Conservation (phyloP, 1,140 invertebrate genomes). For the Drosophila azteca region DNA sequence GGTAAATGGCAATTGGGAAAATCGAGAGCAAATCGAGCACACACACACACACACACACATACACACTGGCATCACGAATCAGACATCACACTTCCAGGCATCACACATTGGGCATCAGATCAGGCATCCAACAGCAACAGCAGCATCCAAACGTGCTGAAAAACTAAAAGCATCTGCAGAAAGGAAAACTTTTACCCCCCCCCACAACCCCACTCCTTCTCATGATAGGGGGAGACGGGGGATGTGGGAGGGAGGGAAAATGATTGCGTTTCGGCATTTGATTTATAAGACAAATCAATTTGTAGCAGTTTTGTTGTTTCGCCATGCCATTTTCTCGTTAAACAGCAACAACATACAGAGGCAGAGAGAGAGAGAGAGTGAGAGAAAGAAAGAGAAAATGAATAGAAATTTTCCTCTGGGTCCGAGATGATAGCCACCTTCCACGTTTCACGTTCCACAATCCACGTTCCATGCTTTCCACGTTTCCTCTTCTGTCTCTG, state of each 20-base stretch:
- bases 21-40: constrained; percentile 13
- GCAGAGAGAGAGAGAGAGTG: no score
- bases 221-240: no score
- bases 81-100: no score
- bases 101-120: no score
- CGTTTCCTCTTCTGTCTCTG: constrained; percentile 35
- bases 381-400: constrained; percentile 18
- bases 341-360: constrained; percentile 23
- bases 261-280: constrained; percentile 50
- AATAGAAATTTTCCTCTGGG: constrained; percentile 28
- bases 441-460: constrained; percentile 26
- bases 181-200: constrained; percentile 44
- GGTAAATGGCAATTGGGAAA: constrained; percentile 12
- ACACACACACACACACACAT: constrained; percentile 17
- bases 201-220: no score
- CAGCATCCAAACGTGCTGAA: constrained; percentile 58
- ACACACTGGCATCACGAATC: background rate
- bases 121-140: constrained; percentile 18
- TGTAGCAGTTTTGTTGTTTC: constrained; percentile 66
- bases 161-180: constrained; percentile 66
- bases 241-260: constrained; percentile 11
- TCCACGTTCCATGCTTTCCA: constrained; percentile 32
- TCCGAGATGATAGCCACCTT: constrained; percentile 62
- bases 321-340: constrained; percentile 35
- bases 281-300: constrained; percentile 77